Evolutionary conservation across 1,140 invertebrate species (phyloP), one percentile per base, ranked within the genome.

Genomic region (Lepidurus couesii): DNA sequence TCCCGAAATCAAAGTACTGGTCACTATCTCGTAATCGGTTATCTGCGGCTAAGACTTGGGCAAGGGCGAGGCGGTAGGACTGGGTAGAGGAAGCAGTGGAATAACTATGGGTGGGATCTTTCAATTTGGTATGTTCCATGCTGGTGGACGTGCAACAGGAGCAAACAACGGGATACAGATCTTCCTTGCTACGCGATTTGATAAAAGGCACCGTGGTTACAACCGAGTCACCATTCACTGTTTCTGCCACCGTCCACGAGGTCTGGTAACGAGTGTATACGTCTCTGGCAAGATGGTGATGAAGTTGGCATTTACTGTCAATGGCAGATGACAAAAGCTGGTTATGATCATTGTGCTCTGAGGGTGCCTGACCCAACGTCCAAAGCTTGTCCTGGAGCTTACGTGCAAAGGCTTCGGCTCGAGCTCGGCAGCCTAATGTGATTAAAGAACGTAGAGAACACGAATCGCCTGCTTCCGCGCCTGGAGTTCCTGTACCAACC

Each of bases 391-490:
- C 89, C 81, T 93, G 92, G 77, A 94, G 86, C 82, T 90, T 89
- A 78, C 91, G 86, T 75, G 92, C 92, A 83, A 94, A 92, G 65
- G 91, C 91, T 83, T 93, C 92, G 21, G 92, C 92, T 77, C 91
- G 87, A 44, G 90, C 90, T 73, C 92, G 88, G 83, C 92, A 94
- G 83, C 91, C 92, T 87, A 91, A 91, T 11, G 88, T 85, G 44
- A 89, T 84, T 8, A 89, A 82, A 0, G 88, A 87, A 77, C 85
- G 85, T 16, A 89, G 82, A 78, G 87, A 86, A 77, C 88, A 89
- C 13, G 86, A 83, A 34, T 84, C 78, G 75, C 11, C 45, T 26
- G 43, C 24, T 44, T 43, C 74, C 34, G 65, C 74, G 24, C 73
- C 42, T n/a, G 78, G 44, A 24, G 78, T 75, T 13, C 53, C 53